Evolutionary conservation across 2,797 vertebrate genomes (phyloP).

Genomic region (Pogoniulus pusillus): DNA sequence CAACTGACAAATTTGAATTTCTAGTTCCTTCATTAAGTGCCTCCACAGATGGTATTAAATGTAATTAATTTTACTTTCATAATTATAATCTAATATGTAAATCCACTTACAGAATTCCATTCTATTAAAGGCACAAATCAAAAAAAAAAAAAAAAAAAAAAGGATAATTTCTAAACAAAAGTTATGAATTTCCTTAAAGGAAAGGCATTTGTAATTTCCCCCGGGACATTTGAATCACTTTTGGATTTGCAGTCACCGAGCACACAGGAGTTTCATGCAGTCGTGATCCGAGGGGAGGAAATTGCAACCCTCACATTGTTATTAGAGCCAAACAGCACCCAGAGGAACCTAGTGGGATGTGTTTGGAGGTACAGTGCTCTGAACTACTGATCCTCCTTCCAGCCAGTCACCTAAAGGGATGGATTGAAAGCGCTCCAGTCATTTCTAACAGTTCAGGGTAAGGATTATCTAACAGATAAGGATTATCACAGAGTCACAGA

Average conservation of each 20-base stretch:
- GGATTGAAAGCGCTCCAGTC: neutral
- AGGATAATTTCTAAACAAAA: constrained; percentile 56
- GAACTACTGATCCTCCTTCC: neutral
- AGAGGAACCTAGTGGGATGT: neutral
- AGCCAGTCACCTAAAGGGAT: neutral
- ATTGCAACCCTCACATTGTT: neutral
- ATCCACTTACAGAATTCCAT: constrained; percentile 42
- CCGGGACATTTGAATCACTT: constrained; percentile 46
- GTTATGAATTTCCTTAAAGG: constrained; percentile 34
- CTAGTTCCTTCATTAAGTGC: constrained; percentile 53
- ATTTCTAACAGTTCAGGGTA: no score
- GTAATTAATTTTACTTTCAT: constrained; percentile 59
- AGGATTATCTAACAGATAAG: no score
- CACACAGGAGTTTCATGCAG: neutral
- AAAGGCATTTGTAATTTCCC: constrained; percentile 43
- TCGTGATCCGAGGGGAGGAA: neutral
- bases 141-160: constrained; percentile 34
- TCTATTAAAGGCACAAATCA: constrained; percentile 60
- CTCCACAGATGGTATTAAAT: constrained; percentile 32
- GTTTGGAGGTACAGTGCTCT: neutral
- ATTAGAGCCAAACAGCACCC: neutral
- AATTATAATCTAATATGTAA: constrained; percentile 68
- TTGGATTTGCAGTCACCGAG: neutral
- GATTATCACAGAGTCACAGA: no score
- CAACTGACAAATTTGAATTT: constrained; percentile 48